phyloP scores from a whole-genome alignment of 2,888 invertebrate species.

The Halictus ligatus region DNA sequence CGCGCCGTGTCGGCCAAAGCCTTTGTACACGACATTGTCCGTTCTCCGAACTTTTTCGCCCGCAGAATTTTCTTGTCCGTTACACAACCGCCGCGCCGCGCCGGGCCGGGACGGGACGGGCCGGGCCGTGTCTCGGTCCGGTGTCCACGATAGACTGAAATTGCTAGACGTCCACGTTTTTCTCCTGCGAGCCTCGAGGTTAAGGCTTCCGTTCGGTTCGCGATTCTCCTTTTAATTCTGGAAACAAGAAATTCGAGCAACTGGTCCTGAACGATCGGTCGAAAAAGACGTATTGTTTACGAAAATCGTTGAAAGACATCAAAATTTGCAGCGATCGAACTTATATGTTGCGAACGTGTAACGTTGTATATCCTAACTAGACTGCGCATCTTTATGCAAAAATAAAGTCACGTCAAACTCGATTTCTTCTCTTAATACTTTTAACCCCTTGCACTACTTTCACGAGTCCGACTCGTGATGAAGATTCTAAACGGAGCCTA shows the following conservation, averaged over 20 bases:
- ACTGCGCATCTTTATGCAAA: neutral
- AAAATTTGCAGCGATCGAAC: too few species aligned
- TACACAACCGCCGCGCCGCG: constrained; percentile 7
- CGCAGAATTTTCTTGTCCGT: constrained; percentile 30
- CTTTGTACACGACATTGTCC: constrained; percentile 31
- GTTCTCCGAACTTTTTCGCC: constrained; percentile 25
- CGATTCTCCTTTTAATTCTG: neutral
- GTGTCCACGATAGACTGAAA: constrained; percentile 22
- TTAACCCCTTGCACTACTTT: too few species aligned
- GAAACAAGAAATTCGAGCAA: neutral
- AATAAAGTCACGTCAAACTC: too few species aligned
- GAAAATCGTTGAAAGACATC: too few species aligned
- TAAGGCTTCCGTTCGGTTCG: neutral
- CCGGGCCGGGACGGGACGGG: too few species aligned
- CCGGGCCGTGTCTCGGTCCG: constrained; percentile 8
- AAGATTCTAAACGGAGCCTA: too few species aligned
- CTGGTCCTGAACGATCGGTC: neutral
- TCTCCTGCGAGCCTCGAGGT: neutral
- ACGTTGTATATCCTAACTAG: neutral
- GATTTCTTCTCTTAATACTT: too few species aligned
- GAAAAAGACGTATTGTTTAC: neutral
- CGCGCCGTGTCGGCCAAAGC: constrained; percentile 2
- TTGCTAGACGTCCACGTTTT: constrained; percentile 7
- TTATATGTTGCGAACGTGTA: neutral
- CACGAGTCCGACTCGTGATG: too few species aligned